Conservation (phyloP, 2,888 invertebrate species). For the Pseudococcus viburni region DNA sequence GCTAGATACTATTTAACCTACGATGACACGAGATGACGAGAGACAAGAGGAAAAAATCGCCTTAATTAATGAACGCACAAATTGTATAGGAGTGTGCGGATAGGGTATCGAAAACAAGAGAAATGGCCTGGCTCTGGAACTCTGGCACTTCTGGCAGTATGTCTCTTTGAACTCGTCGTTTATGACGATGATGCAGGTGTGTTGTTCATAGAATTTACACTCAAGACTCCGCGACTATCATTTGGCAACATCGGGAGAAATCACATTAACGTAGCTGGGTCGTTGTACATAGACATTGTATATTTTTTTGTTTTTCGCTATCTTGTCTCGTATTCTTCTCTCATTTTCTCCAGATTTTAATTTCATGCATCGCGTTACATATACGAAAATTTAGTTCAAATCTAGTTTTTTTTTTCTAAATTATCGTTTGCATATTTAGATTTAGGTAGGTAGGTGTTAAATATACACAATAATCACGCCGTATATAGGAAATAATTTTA, state of each 20-base stretch:
- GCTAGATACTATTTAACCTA: slow-evolving; percentile 28
- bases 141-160: not conserved
- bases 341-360: slow-evolving; percentile 13
- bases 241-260: slow-evolving; percentile 44
- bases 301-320: not conserved
- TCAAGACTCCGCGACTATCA: not conserved
- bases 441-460: not conserved
- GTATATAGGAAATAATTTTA: slow-evolving; percentile 25
- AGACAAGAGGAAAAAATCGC: not conserved
- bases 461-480: not conserved
- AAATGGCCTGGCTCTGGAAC: not conserved
- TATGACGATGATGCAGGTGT: slow-evolving; percentile 10
- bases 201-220: not conserved
- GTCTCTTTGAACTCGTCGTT: not conserved
- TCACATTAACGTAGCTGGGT: slow-evolving; percentile 15
- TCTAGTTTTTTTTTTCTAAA: not conserved
- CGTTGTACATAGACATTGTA: not conserved
- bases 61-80: slow-evolving; percentile 12
- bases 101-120: not conserved
- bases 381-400: not conserved
- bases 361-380: slow-evolving; percentile 16
- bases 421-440: slow-evolving; percentile 31
- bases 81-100: not conserved
- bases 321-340: not conserved
- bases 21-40: not conserved